Evolutionary conservation across 2,888 invertebrate genomes (phyloP).

Genomic region (Hydropsyche betteni): DNA sequence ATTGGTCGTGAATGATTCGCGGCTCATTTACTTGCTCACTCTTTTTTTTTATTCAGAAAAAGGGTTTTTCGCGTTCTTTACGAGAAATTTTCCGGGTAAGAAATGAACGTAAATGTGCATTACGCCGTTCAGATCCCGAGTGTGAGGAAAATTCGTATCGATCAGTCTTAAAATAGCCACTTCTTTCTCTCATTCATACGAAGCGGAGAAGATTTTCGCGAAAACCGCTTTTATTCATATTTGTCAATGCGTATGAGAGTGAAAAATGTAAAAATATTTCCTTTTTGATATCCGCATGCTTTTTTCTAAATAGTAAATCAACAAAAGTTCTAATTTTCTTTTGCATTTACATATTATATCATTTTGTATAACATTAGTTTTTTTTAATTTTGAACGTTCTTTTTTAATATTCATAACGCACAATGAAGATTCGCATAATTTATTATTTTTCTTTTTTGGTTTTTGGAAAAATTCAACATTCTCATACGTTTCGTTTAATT

Average conservation of each 20-base stretch:
- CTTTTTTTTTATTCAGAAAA: neutral
- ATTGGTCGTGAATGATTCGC: slow-evolving; percentile 25
- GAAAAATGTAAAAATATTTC: too few relatives aligned
- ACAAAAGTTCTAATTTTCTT: too few relatives aligned
- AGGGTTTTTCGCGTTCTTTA: neutral
- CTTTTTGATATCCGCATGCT: too few relatives aligned
- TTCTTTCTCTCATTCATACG: slow-evolving; percentile 16
- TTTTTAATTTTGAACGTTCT: too few relatives aligned
- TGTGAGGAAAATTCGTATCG: slow-evolving; percentile 19
- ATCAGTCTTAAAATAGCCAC: slow-evolving; percentile 25
- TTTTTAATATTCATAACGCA: too few relatives aligned
- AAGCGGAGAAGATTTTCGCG: neutral
- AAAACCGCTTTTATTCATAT: slow-evolving; percentile 8
- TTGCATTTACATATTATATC: too few relatives aligned
- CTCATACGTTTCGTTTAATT: too few relatives aligned
- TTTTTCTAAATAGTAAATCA: too few relatives aligned
- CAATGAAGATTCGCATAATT: too few relatives aligned
- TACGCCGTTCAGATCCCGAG: neutral
- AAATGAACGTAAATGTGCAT: neutral
- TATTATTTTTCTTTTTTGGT: too few relatives aligned
- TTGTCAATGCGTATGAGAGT: neutral
- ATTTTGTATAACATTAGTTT: too few relatives aligned
- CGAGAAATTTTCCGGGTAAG: neutral
- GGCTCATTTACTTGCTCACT: neutral
- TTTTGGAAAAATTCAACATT: too few relatives aligned